These are phyloP conservation scores for Dorcus parallelipipedus DNA, from an alignment of 2,888 invertebrate species.

Conservation along the genomic window DNA sequence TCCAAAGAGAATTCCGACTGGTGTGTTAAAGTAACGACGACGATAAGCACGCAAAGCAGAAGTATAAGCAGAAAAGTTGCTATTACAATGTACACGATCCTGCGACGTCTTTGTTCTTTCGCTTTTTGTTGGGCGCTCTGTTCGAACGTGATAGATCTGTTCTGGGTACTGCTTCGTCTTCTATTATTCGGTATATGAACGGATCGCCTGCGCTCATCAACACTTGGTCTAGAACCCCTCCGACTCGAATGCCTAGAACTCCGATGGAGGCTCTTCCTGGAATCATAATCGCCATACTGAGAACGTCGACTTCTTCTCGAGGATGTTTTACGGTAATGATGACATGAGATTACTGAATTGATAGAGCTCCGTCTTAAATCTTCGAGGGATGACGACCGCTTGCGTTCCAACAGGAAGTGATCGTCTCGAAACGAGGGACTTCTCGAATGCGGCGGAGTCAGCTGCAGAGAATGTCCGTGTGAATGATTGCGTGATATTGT, in stretches of 20 bases:
- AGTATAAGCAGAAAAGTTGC: conserved; percentile 71
- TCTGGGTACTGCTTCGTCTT: conserved; percentile 13
- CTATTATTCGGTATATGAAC: background rate
- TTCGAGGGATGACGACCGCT: conserved; percentile 6
- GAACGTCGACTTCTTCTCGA: conserved; percentile 9
- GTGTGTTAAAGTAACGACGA: conserved; percentile 69
- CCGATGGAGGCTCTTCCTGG: conserved; percentile 3
- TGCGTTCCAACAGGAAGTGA: background rate
- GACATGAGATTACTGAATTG: conserved; percentile 13
- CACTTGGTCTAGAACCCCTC: conserved; percentile 2
- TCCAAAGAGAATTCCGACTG: conserved; percentile 31
- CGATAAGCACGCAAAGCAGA: conserved; percentile 70
- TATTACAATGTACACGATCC: conserved; percentile 68
- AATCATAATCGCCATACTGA: background rate
- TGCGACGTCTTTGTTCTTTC: conserved; percentile 65
- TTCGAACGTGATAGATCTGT: conserved; percentile 5
- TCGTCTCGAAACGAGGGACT: conserved; percentile 22
- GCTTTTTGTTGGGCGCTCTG: conserved; percentile 40
- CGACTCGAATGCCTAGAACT: conserved; percentile 8
- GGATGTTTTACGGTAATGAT: conserved; percentile 6
- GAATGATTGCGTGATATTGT: conserved; percentile 11
- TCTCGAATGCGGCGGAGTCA: conserved; percentile 16
- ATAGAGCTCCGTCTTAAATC: conserved; percentile 8
- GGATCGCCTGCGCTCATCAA: conserved; percentile 1
- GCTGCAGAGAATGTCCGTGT: conserved; percentile 11